Evolutionary conservation across 1,140 invertebrate species (phyloP).

Genomic region (Aphidius gifuensis): DNA sequence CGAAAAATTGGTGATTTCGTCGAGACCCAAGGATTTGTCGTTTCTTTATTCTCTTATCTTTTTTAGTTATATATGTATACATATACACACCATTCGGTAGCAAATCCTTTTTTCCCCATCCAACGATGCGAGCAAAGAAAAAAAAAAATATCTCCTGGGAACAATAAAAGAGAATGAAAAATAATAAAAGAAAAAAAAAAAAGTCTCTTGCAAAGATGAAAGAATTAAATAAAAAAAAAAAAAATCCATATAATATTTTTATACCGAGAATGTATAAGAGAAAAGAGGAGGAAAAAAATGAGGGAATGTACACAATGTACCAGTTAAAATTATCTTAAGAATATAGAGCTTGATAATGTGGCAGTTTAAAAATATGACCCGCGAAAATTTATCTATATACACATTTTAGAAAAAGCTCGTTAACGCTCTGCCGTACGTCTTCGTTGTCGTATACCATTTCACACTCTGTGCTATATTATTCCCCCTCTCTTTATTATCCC

Average conservation of each 20-base stretch:
- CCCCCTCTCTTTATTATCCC: not conserved
- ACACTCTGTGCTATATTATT: not conserved
- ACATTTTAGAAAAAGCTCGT: slow-evolving; percentile 13
- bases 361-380: slow-evolving; percentile 16
- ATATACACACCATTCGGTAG: not conserved
- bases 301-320: not conserved
- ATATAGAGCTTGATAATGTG: slow-evolving; percentile 15
- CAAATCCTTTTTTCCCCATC: not conserved
- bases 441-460: not conserved
- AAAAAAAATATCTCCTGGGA: too few species aligned
- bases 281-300: not conserved
- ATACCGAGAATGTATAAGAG: not conserved
- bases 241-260: slow-evolving; percentile 6
- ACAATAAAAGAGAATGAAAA: too few species aligned
- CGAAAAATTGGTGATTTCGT: too few species aligned
- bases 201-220: too few species aligned
- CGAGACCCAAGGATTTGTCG: too few species aligned
- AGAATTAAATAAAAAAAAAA: slow-evolving; percentile 1
- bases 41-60: too few species aligned
- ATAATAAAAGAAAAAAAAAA: too few species aligned
- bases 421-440: slow-evolving; percentile 9
- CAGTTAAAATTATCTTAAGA: slow-evolving; percentile 18
- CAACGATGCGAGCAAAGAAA: too few species aligned
- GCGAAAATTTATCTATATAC: slow-evolving; percentile 1
- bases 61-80: not conserved